Conservation (phyloP, 64 coral and sea anemone species). For the Cladopsammia gracilis region DNA sequence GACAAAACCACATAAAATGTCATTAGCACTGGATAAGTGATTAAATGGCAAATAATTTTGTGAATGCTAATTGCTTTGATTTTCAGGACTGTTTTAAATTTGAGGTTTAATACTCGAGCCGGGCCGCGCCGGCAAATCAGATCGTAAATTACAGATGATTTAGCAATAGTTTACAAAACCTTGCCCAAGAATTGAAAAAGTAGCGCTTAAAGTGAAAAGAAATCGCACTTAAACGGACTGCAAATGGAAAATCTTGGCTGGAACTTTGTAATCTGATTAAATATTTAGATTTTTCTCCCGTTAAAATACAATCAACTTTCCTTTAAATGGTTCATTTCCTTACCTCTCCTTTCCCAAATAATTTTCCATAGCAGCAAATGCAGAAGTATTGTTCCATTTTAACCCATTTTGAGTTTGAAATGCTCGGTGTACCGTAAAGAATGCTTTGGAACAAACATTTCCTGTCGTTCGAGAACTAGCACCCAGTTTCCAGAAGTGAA, state of each 20-base stretch:
- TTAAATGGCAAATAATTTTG: too few relatives aligned
- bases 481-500: neutral
- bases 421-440: neutral
- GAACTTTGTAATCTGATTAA: neutral
- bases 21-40: too few relatives aligned
- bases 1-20: too few relatives aligned
- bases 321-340: neutral
- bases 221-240: neutral
- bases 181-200: neutral
- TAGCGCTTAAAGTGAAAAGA: neutral
- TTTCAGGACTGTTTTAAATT: too few relatives aligned
- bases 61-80: too few relatives aligned
- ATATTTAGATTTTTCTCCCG: neutral
- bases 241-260: neutral
- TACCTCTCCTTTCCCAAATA: slow-evolving; percentile 29
- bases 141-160: neutral
- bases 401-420: slow-evolving; percentile 8
- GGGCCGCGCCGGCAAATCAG: too few relatives aligned
- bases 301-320: neutral
- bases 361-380: slow-evolving; percentile 34
- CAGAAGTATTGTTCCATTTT: slow-evolving; percentile 31
- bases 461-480: neutral
- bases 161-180: neutral
- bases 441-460: neutral
- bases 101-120: too few relatives aligned